Evolutionary conservation across 2,888 invertebrate genomes (phyloP).

Genomic region (Campoplex capitator): DNA sequence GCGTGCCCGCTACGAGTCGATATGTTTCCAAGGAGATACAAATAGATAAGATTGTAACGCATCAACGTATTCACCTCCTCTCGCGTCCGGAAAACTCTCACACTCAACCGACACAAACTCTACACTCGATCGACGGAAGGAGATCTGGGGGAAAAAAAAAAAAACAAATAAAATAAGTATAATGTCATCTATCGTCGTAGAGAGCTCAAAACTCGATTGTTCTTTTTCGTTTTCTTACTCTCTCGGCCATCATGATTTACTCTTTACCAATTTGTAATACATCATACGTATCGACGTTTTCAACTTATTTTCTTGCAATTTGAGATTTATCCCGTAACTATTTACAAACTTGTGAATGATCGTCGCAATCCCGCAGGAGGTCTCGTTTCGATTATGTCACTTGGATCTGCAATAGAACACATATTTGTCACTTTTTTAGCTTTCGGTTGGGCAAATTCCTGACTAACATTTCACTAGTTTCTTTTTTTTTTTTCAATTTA

Average conservation of each 20-base stretch:
- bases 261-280: conserved; percentile 57
- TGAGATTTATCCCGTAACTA: conserved; percentile 69
- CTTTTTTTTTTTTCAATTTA: background rate
- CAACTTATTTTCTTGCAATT: conserved; percentile 48
- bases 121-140: background rate
- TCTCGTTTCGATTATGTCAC: conserved; percentile 72
- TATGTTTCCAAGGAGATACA: conserved; percentile 74
- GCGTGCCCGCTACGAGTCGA: conserved; percentile 14
- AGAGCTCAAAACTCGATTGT: conserved; percentile 17
- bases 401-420: conserved; percentile 80
- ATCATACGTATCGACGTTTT: conserved; percentile 36
- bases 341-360: conserved; percentile 77
- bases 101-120: background rate
- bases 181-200: conserved; percentile 13
- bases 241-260: conserved; percentile 46
- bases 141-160: conserved; percentile 3
- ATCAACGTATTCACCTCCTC: background rate
- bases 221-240: background rate
- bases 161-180: conserved; percentile 3
- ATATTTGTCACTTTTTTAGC: conserved; percentile 49
- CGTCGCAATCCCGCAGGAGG: conserved; percentile 75
- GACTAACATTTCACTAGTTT: background rate
- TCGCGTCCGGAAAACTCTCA: background rate
- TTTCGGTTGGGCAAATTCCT: background rate
- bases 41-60: conserved; percentile 78